These are phyloP conservation scores for Drosophila merina DNA, from an alignment of 2,888 invertebrate species.

Conservation along the genomic window DNA sequence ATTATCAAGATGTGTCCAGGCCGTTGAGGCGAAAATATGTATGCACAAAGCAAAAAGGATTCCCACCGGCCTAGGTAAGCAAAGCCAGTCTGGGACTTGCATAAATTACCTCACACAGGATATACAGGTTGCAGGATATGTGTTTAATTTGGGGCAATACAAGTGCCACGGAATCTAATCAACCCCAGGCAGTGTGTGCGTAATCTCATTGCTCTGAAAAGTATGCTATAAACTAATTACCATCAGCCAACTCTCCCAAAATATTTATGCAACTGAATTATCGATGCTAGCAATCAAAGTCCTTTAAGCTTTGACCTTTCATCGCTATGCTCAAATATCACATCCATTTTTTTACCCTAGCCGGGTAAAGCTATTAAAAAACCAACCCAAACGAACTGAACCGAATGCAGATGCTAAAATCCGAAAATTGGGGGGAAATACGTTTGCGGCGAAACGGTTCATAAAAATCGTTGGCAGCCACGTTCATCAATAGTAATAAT, in stretches of 20 bases:
- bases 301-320: conserved; percentile 49
- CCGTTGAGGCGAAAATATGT: conserved; percentile 49
- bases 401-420: conserved; percentile 21
- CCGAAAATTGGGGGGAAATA: conserved; percentile 1
- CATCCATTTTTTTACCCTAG: conserved; percentile 31
- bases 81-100: conserved; percentile 22
- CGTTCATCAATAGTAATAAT: conserved; percentile 68
- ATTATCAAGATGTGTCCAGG: conserved; percentile 67
- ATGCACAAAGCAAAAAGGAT: conserved; percentile 43
- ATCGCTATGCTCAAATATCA: conserved; percentile 20
- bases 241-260: conserved; percentile 17
- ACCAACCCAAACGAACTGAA: conserved; percentile 38
- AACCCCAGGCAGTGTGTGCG: not conserved
- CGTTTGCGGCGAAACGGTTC: not conserved
- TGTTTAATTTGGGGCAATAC: conserved; percentile 33
- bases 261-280: conserved; percentile 34
- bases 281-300: conserved; percentile 34
- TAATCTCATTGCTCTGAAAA: not conserved
- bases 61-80: conserved; percentile 32
- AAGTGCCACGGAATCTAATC: not conserved
- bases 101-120: conserved; percentile 14
- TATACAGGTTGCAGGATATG: not conserved
- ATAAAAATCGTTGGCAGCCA: conserved; percentile 40
- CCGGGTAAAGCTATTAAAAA: conserved; percentile 54
- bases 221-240: conserved; percentile 24